Evolutionary conservation across 1,140 invertebrate species (phyloP), one percentile per base, ranked within the genome.

Genomic region (Streblospio benedicti): DNA sequence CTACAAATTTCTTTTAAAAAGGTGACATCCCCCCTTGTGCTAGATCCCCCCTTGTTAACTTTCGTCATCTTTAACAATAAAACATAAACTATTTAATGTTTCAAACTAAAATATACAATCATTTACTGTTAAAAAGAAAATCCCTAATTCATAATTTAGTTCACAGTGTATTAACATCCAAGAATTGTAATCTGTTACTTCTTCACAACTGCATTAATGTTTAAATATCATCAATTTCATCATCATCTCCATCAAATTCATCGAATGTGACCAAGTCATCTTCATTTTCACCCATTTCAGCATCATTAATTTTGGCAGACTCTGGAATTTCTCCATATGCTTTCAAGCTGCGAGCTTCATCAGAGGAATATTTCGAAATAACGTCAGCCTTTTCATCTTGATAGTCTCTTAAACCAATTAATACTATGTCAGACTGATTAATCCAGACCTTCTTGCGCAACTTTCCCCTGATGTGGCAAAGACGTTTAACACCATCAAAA

Each of bases 311-410:
- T 51, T 62, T 62, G 35, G 60, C 60, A 54, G 68, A 92, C 84
- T 99, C 95, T 64, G 96, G 96, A 78, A 99, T 90, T 84, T 98
- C 94, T 71, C 95, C 95, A 73, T 98, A 97, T 27, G 94, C 93
- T 81, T 99, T 99, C 69, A 99, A 83, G 84, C 98, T 97, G 73
- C 96, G 85, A 43, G 96, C 96, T 82, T 99, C 96, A 79, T 99
- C 96, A 31, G 95, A 88, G 63, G 95, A 98, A 75, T 99, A 99
- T 81, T 99, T 99, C 50, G 97, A 83, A 71, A 99, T 99, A 63
- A 99, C 97, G 83, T 99, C 97, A 61, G 95, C 97, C 80, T 99
- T 99, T 4, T 93, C 90, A 80, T 99, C 94, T 83, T 99, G 97
- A 79, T 97, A 99, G 80, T 97, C 94, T 76, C 95, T 84, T 27